Conservation (phyloP, 2,113 vertebrate species). For the Hemiscyllium ocellatum region DNA sequence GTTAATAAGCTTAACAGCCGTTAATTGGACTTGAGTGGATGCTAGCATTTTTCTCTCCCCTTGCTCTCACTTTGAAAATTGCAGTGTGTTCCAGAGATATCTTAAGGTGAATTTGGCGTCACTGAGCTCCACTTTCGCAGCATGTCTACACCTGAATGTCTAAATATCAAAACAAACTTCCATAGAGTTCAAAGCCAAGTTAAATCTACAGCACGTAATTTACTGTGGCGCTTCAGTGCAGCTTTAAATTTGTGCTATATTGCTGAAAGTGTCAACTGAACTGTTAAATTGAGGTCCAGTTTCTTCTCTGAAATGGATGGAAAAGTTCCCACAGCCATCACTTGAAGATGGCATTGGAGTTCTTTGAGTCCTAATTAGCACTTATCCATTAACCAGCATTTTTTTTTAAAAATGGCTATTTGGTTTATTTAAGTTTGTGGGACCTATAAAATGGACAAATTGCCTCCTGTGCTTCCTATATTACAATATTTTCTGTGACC, state of each 20-base stretch:
- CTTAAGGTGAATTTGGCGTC: too few species aligned
- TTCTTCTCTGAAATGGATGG: not conserved
- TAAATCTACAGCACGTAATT: not conserved
- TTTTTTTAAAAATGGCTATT: not conserved
- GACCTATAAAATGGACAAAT: not conserved
- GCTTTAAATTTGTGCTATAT: not conserved
- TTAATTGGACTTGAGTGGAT: too few species aligned
- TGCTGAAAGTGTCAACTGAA: not conserved
- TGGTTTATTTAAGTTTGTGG: not conserved
- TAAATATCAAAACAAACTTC: not conserved
- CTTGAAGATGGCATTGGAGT: not conserved
- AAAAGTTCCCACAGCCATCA: not conserved
- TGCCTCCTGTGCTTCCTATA: not conserved
- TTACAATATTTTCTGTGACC: not conserved
- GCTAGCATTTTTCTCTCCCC: too few species aligned
- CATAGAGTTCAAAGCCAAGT: not conserved
- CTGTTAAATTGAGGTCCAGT: too few species aligned
- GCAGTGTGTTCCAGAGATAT: too few species aligned
- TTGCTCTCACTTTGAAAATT: too few species aligned
- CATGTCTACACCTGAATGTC: too few species aligned
- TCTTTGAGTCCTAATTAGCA: not conserved
- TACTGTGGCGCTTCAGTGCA: not conserved
- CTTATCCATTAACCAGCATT: not conserved
- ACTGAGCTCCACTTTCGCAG: too few species aligned
- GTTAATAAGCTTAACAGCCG: too few species aligned